These are phyloP conservation scores for Anguilla megastoma DNA, from an alignment of 2,797 vertebrate species.

Conservation along the genomic window DNA sequence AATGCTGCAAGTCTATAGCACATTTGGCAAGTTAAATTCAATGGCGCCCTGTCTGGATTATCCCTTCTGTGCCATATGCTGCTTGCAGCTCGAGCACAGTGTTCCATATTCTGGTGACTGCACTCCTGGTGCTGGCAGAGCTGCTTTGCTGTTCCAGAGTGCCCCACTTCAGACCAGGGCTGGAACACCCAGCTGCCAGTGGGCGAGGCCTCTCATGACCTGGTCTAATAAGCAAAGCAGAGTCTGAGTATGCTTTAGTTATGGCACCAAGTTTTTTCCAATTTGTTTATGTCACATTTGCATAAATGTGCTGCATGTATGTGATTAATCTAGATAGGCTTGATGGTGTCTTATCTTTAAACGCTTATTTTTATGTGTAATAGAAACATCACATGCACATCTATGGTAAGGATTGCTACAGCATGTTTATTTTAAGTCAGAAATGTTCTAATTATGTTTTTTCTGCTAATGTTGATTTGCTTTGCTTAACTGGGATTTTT, in stretches of 20 bases:
- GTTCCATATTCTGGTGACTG: neutral
- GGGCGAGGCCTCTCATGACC: neutral
- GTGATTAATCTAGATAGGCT: neutral
- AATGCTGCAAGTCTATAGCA: neutral
- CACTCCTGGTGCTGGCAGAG: neutral
- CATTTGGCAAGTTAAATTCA: neutral
- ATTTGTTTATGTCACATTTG: neutral
- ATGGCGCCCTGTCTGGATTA: neutral
- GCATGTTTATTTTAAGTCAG: neutral
- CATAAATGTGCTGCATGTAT: neutral
- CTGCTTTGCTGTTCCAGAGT: neutral
- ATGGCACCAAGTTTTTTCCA: neutral
- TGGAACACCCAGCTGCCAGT: neutral
- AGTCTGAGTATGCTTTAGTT: neutral
- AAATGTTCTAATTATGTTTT: neutral
- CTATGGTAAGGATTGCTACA: neutral
- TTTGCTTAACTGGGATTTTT: neutral
- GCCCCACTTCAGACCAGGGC: neutral
- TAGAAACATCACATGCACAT: neutral
- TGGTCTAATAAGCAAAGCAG: neutral
- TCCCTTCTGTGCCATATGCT: neutral
- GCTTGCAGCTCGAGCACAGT: neutral
- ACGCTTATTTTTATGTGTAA: neutral
- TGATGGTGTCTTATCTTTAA: neutral
- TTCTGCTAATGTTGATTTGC: neutral